A percentile compares a stretch with the other conserved stretches of the same genome.
Conservation (phyloP, 2,113 vertebrate genomes). For the Melierax canorus region DNA sequence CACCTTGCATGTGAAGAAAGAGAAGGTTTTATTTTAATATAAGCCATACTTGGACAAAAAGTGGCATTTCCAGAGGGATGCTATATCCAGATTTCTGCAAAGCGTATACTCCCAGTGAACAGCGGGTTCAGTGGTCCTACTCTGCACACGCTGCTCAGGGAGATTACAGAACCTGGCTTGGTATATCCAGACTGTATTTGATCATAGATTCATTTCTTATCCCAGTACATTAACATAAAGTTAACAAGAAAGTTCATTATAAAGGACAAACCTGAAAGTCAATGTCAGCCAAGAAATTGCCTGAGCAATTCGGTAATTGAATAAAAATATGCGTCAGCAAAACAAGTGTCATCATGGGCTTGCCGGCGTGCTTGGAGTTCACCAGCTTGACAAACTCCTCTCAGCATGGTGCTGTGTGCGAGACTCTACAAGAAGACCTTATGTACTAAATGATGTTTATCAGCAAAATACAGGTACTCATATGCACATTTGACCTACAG, state of each 20-base stretch:
- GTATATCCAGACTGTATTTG: neutral
- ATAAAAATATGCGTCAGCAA: constrained; percentile 1
- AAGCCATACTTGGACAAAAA: neutral
- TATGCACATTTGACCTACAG: neutral
- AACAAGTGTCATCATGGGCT: neutral
- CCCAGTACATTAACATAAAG: neutral
- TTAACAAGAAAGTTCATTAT: neutral
- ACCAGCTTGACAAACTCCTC: neutral
- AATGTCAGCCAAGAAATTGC: neutral
- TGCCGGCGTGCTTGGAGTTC: neutral
- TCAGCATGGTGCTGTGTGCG: neutral
- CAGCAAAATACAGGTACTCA: neutral
- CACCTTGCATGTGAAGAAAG: neutral
- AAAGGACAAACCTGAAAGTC: constrained; percentile 5
- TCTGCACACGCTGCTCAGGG: neutral
- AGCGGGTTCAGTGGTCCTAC: neutral
- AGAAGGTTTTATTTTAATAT: neutral
- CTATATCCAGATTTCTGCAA: neutral
- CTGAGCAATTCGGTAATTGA: neutral
- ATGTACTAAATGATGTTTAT: neutral
- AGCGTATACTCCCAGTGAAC: neutral
- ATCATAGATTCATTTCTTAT: neutral
- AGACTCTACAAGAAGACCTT: neutral
- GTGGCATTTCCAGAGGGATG: neutral
- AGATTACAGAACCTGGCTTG: neutral